Evolutionary conservation across 1,140 invertebrate species (phyloP), one percentile per base, ranked within the genome.

Genomic region (Callitettix versicolor): DNA sequence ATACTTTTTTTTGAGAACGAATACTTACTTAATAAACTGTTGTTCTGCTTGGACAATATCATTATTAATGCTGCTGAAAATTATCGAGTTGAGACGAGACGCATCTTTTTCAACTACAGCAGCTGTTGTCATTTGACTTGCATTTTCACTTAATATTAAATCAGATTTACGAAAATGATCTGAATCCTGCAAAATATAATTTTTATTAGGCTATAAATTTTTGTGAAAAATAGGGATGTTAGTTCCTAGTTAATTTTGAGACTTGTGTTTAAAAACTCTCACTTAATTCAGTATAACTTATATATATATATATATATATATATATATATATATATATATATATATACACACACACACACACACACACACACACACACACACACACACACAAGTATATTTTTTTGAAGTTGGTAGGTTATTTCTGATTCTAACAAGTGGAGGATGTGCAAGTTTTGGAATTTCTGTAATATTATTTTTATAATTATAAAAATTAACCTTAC

Each of bases 101-200:
- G 46, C 46, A 53, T 63, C 61, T 48, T 60, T 62, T 15, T 62
- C 58, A 7, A 62, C 43, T 15, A 51, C 52, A 22, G 58, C 36
- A 18, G 55, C 18, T 3, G 57, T 33, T 26, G 58, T 56, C 49
- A 60, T 57, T 18, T 60, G 55, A 15, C 53, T 22, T 15, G 43
- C 22, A 12, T 49, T 47, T 36, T 57, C 49, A 44, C 50, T 47
- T 22, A 57, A 36, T 14, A 56, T 44, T 18, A 57, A 17, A 42
- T 53, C 51, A 21, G 56, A 53, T 44, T 58, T 58, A 11, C 49
- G 40, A 41, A 58, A 53, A 36, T 53, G 33, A 44, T 53, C 51
- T 9, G 41, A 40, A 15, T 58, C 49, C 51, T 58, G 20, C 0
- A 38, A 38, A 26, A 30, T 6, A 20, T n/a, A 53, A 47, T 12